These are phyloP conservation scores for Cheilosia urbana DNA, from an alignment of 2,888 invertebrate genomes.

Conservation along the genomic window DNA sequence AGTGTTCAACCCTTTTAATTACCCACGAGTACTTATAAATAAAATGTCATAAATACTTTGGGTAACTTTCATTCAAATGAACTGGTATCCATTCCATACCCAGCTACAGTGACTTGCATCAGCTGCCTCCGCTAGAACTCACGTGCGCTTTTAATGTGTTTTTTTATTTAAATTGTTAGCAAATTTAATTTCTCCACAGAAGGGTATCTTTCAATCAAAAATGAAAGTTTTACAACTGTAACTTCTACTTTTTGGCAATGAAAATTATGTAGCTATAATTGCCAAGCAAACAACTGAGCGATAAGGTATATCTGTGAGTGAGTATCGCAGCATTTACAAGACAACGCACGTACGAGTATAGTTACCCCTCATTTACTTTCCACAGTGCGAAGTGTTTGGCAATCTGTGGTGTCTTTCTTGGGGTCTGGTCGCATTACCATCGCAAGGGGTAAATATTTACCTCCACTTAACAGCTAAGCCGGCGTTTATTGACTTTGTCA, in stretches of 20 bases:
- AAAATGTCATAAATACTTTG: constrained; percentile 45
- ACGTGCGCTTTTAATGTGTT: constrained; percentile 49
- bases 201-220: constrained; percentile 44
- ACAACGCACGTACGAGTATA: no score
- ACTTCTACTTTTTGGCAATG: constrained; percentile 19
- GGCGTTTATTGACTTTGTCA: constrained; percentile 47
- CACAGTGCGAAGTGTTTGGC: constrained; percentile 1
- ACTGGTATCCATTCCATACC: background rate
- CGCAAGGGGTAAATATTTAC: constrained; percentile 33
- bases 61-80: constrained; percentile 55
- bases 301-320: background rate
- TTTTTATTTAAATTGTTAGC: constrained; percentile 47
- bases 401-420: constrained; percentile 5
- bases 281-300: constrained; percentile 19
- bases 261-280: constrained; percentile 12
- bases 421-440: background rate
- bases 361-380: constrained; percentile 6
- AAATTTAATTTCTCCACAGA: constrained; percentile 50
- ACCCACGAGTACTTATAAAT: constrained; percentile 15
- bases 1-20: constrained; percentile 22
- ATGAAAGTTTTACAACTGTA: constrained; percentile 43
- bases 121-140: constrained; percentile 16
- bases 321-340: background rate
- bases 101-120: background rate
- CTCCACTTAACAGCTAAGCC: constrained; percentile 11